Conservation (phyloP, 1,140 invertebrate genomes). For the Trialeurodes vaporariorum region DNA sequence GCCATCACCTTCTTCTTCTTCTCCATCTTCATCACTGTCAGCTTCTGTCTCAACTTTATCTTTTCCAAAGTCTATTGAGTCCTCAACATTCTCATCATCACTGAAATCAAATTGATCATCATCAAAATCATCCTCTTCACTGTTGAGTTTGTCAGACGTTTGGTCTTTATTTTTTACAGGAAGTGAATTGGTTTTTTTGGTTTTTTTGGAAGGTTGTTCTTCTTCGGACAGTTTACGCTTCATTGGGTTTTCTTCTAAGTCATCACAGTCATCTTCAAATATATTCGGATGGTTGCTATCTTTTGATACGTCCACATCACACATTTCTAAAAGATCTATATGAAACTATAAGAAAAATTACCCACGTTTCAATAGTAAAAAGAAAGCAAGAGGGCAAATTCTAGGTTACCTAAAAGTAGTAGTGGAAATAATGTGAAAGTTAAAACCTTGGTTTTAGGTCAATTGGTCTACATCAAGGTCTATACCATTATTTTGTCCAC, state of each 20-base stretch:
- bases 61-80: no score
- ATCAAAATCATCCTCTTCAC: slow-evolving; percentile 21
- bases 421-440: no score
- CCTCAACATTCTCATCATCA: slow-evolving; percentile 5
- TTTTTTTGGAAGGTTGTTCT: slow-evolving; percentile 12
- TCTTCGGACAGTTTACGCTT: no score
- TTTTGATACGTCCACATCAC: slow-evolving; percentile 56
- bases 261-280: slow-evolving; percentile 51
- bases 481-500: no score
- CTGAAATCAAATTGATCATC: slow-evolving; percentile 19
- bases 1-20: slow-evolving; percentile 16
- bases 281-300: slow-evolving; percentile 37
- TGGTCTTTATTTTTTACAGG: slow-evolving; percentile 15
- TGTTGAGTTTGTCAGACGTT: slow-evolving; percentile 15
- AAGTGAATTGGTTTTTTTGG: slow-evolving; percentile 7
- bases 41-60: slow-evolving; percentile 14
- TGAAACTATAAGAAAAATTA: no score
- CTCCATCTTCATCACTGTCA: slow-evolving; percentile 15
- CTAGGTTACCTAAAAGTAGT: no score
- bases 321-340: slow-evolving; percentile 64
- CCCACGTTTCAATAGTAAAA: no score
- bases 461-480: no score
- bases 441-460: no score
- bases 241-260: slow-evolving; percentile 37
- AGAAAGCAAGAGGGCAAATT: no score